Percentiles rank a stretch among this genome's conserved stretches.
Conservation (phyloP, 2,113 vertebrate species). For the Amphilophus citrinellus region DNA sequence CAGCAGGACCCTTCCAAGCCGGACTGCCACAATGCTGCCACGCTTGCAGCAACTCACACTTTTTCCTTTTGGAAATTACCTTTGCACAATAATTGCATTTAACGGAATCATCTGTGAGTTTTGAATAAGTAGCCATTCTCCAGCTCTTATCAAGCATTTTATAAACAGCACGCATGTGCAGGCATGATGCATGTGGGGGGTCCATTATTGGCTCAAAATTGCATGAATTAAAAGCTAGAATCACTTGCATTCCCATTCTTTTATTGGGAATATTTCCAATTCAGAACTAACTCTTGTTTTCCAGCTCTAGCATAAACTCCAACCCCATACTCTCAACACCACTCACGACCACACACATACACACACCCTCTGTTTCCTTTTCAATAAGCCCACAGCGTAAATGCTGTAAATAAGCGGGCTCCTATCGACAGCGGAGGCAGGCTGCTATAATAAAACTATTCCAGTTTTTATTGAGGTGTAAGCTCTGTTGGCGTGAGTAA, state of each 20-base stretch:
- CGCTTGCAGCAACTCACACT: not conserved
- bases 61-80: too few relatives aligned
- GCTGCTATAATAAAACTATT: conserved; percentile 58
- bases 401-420: conserved; percentile 53
- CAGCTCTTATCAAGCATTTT: not conserved
- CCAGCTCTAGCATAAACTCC: not conserved
- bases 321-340: not conserved
- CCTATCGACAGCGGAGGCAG: conserved; percentile 38
- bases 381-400: conserved; percentile 40
- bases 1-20: not conserved
- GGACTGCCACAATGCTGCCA: not conserved
- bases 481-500: conserved; percentile 62
- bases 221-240: not conserved
- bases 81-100: not conserved
- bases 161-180: not conserved
- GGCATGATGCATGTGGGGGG: not conserved
- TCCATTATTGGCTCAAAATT: not conserved
- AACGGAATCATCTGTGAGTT: not conserved
- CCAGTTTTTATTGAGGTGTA: conserved; percentile 52
- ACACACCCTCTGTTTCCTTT: not conserved
- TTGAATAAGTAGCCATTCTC: not conserved
- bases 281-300: not conserved
- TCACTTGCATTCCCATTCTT: not conserved
- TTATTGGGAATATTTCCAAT: conserved; percentile 8
- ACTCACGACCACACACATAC: conserved; percentile 18